Base-by-base conservation (phyloP, 2,888 invertebrate species). In the Caenorhabditis sp. region DNA sequence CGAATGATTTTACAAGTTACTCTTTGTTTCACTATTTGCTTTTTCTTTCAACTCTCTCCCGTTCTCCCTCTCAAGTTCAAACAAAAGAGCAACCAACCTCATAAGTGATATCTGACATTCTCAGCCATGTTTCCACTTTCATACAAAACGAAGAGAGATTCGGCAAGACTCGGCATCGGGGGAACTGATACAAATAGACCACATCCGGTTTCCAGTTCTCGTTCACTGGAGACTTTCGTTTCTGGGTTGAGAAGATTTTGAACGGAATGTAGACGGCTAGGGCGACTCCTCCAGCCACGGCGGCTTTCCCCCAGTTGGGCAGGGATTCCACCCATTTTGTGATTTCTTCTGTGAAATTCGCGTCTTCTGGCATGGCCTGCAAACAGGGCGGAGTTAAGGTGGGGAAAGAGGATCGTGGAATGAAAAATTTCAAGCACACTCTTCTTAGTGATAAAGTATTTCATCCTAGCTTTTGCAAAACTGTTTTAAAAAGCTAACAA, bases 81-180 rank as follows among this genome's bases (percentile, higher is more conserved):
- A n/a, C 28, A 56, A 26, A 59, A 38, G 24, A 47, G 35, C 16
- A 44, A 73, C 70, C 0, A 38, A 97, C 97, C 96, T 97, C 96
- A 94, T 97, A 97, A 94, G 96, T 96, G 93, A 97, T 94, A 93
- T 95, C 96, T 92, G 95, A 95, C 92, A 97, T 95, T 93, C 97
- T 95, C 89, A 97, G 94, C 96, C 96, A 97, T 92, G 96, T 96
- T 94, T 97, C 97, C 91, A 97, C 96, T 95, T 97, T 97, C 93
- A 97, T 95, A 94, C 96, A 97, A 93, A 95, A 97, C 81, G 96
- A 96, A 89, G 96, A 97, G 91, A 96, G 94, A 86, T 96, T 96
- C 82, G 97, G 97, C 92, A 97, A 94, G 93, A 96, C 94, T 89
- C 96, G 96, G 88, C 96, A 96, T 92, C 97, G 95, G 88, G 96